phyloP scores from a whole-genome alignment of 1,140 invertebrate species.

The Hestina assimilis region DNA sequence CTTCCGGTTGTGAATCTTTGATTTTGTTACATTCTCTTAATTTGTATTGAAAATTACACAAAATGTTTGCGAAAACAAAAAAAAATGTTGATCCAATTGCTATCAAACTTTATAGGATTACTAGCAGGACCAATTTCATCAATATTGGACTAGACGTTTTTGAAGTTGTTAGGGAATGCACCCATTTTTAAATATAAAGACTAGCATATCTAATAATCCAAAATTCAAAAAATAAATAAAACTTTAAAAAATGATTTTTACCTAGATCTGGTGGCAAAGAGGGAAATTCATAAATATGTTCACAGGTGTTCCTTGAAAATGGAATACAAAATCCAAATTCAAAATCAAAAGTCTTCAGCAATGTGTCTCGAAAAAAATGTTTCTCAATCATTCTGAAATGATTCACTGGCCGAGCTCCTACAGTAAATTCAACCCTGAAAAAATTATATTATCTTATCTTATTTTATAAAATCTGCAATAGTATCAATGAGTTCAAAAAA shows the following conservation, averaged over 20 bases:
- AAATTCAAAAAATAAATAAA: neutral
- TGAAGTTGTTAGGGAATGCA: too few relatives aligned
- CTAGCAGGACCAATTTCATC: too few relatives aligned
- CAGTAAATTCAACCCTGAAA: conserved; percentile 96
- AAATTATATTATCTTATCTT: neutral
- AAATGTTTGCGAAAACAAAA: too few relatives aligned
- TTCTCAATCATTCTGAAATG: conserved; percentile 99
- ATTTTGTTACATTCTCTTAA: too few relatives aligned
- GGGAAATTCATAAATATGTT: conserved; percentile 99
- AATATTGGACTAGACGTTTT: too few relatives aligned
- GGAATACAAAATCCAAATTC: conserved; percentile 99
- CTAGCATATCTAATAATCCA: too few relatives aligned
- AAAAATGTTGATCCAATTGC: too few relatives aligned
- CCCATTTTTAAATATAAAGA: too few relatives aligned
- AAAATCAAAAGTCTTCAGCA: conserved; percentile 99
- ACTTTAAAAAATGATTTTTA: conserved; percentile 71
- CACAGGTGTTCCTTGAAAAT: conserved; percentile 97
- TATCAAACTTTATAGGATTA: too few relatives aligned
- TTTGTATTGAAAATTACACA: too few relatives aligned
- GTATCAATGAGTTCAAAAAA: neutral
- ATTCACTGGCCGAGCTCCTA: conserved; percentile 93
- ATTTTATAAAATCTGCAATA: neutral
- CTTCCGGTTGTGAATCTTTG: too few relatives aligned
- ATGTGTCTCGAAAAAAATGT: conserved; percentile 95
- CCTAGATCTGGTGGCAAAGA: conserved; percentile 90